Base-by-base conservation (phyloP, 2,888 invertebrate species). In the Glaucopsyche alexis region DNA sequence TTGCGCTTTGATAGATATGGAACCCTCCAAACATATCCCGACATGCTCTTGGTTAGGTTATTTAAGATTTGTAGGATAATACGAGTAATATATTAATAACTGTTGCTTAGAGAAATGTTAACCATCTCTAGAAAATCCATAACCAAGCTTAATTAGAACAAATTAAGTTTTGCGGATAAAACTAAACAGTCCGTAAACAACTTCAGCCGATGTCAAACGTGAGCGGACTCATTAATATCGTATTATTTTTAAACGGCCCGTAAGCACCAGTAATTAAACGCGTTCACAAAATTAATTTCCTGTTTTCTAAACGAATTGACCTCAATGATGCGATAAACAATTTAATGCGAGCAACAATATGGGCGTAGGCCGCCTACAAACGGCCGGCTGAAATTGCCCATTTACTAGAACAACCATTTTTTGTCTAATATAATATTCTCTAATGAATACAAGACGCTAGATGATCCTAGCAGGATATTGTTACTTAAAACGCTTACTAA, bases 231-330 rank as follows among this genome's bases (percentile, higher is more conserved):
- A 60, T 66, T 66, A 66, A 16, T 66, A 16, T 16, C 66, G 40
- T 42, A 42, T 66, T 66, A 42, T 66, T 42, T 66, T 66, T 42
- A 42, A 40, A 73, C 49, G n/a, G 40, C 42, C 66, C 71, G 50
- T 52, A 52, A 45, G 11, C 52, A 60, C 50, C 50, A 69, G 49
- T 66, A 72, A 73, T 73, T 73, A 47, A 60, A 60, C 47, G 52
- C 49, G 19, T 50, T 73, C 66, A 52, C 72, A 45, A 66, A 73
- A 75, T 70, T 71, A 72, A 73, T 72, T 69, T 74, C 71, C 72
- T 45, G 71, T 73, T 71, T 73, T 71, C 73, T 75, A 73, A 74
- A 71, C 73, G 71, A 76, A 74, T 71, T 72, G 69, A 74, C 74
- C 74, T 50, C 64, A 74, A 73, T 75, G 60, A 65, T 73, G 69